Percentiles rank a stretch among this genome's conserved stretches.
Conservation (phyloP, 2,888 invertebrate genomes). For the Melipona beecheii region DNA sequence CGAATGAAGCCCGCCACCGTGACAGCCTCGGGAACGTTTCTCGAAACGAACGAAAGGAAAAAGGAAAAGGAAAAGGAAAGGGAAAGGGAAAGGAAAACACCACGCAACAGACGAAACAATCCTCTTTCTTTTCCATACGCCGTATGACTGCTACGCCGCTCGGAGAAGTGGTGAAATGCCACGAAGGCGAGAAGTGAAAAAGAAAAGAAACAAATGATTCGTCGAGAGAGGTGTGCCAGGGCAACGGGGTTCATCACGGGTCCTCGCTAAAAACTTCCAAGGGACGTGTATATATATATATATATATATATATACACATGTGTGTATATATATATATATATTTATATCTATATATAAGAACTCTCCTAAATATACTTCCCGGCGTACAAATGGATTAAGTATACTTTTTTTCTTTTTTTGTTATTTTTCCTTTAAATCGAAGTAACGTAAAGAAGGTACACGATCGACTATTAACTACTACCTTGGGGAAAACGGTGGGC, state of each 20-base stretch:
- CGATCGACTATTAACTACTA: constrained; percentile 71
- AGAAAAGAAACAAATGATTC: not conserved
- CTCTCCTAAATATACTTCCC: constrained; percentile 67
- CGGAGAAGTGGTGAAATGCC: not conserved
- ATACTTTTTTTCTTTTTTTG: not conserved
- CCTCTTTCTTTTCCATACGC: not conserved
- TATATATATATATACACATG: not conserved
- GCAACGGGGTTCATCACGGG: constrained; percentile 20
- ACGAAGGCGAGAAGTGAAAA: not conserved
- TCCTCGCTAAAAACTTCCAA: constrained; percentile 54
- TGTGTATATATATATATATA: too few relatives aligned
- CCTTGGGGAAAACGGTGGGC: constrained; percentile 70
- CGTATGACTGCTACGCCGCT: too few relatives aligned
- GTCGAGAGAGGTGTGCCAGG: constrained; percentile 20
- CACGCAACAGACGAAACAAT: constrained; percentile 1
- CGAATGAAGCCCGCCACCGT: constrained; percentile 21
- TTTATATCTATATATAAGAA: constrained; percentile 11
- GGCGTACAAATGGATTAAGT: constrained; percentile 63
- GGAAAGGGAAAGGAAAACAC: not conserved
- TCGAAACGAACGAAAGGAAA: constrained; percentile 1
- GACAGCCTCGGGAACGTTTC: constrained; percentile 9
- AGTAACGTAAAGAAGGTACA: constrained; percentile 73
- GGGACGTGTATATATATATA: constrained; percentile 39
- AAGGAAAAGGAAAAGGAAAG: not conserved
- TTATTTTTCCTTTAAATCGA: constrained; percentile 58